Conservation (phyloP, 2,888 invertebrate species). For the Polyommatus icarus region DNA sequence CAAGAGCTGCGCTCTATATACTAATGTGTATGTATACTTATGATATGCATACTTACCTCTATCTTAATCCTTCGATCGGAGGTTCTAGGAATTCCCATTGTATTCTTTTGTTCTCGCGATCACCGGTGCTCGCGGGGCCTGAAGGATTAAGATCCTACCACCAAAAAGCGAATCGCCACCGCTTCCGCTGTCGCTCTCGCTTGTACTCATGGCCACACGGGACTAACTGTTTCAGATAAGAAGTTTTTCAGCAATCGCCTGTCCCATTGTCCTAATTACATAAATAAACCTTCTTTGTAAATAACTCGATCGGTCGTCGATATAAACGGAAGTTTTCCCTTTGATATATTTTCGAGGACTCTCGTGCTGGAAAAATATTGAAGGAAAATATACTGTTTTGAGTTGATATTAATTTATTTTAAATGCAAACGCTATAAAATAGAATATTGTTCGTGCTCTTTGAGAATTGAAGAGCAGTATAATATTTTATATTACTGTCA, state of each 20-base stretch:
- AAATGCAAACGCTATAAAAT: neutral
- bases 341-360: neutral
- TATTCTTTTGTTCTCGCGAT: too few relatives aligned
- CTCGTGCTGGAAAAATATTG: neutral
- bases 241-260: conserved; percentile 40
- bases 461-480: neutral
- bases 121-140: too few relatives aligned
- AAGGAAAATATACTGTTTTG: conserved; percentile 7
- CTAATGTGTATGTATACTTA: too few relatives aligned
- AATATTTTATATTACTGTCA: neutral
- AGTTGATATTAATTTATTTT: neutral
- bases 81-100: too few relatives aligned
- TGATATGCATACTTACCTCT: too few relatives aligned
- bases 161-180: neutral
- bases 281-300: conserved; percentile 42
- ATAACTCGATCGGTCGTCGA: conserved; percentile 26
- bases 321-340: conserved; percentile 14
- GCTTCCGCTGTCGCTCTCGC: neutral
- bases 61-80: too few relatives aligned
- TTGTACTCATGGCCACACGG: neutral
- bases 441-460: neutral
- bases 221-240: conserved; percentile 42
- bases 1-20: too few relatives aligned
- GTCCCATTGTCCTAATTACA: conserved; percentile 43
- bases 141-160: too few relatives aligned